Evolutionary conservation across 2,888 invertebrate genomes (phyloP).

Genomic region (Hecatera dysodea): DNA sequence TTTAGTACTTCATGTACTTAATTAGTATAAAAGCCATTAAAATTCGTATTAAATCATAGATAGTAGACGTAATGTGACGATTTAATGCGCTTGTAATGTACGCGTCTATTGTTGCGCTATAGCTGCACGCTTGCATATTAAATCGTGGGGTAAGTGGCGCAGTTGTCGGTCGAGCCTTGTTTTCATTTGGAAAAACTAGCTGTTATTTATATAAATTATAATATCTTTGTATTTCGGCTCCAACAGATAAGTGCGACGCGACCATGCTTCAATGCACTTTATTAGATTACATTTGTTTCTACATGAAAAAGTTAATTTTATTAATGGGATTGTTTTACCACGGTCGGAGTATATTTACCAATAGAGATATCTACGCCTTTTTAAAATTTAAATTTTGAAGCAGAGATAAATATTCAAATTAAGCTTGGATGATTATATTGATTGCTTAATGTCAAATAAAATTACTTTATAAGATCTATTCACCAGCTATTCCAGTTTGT

Average conservation of each 20-base stretch:
- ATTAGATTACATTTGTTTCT: no score
- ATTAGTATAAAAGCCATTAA: conserved; percentile 50
- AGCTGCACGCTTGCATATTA: conserved; percentile 52
- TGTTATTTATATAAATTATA: not conserved
- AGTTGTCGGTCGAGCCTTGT: not conserved
- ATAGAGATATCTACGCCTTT: not conserved
- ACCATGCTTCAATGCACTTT: no score
- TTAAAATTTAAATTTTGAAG: not conserved
- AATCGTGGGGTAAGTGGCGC: conserved; percentile 51
- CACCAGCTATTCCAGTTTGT: no score
- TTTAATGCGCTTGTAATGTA: conserved; percentile 64
- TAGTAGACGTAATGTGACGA: conserved; percentile 53
- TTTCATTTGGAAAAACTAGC: not conserved
- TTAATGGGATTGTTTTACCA: no score
- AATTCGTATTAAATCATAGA: conserved; percentile 52
- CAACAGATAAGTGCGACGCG: no score
- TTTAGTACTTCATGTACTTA: conserved; percentile 14
- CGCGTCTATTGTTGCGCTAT: conserved; percentile 66
- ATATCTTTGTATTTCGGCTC: no score
- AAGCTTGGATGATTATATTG: no score
- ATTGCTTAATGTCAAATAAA: no score
- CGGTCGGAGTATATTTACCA: no score
- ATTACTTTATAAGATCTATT: no score
- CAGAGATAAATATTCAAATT: not conserved
- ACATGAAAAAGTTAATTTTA: no score